These are phyloP conservation scores for Palythoa grandis DNA, from an alignment of 92 coral and sea anemone genomes.

Conservation along the genomic window DNA sequence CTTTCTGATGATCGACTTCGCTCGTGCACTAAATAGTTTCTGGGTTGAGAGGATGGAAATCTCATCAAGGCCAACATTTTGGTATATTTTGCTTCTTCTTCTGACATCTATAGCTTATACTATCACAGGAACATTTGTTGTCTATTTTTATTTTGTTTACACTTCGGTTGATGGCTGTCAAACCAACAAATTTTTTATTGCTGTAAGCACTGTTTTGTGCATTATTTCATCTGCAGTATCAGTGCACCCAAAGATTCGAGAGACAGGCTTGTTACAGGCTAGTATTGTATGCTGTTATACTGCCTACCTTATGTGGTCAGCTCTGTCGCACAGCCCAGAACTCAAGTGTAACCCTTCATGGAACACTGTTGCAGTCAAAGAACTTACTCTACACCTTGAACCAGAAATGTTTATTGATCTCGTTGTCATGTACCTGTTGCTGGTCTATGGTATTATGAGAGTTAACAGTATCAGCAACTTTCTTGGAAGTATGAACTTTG, in stretches of 20 bases:
- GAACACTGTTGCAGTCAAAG: constrained; percentile 45
- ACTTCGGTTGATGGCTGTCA: constrained; percentile 61
- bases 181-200: constrained; percentile 65
- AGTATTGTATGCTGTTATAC: constrained; percentile 72
- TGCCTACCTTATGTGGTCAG: constrained; percentile 70
- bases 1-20: constrained; percentile 76
- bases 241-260: constrained; percentile 71
- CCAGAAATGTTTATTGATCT: constrained; percentile 74
- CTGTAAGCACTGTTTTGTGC: constrained; percentile 60
- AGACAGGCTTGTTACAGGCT: constrained; percentile 80
- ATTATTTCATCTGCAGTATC: constrained; percentile 65
- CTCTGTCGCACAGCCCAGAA: constrained; percentile 75
- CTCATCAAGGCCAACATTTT: constrained; percentile 60
- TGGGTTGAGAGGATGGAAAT: constrained; percentile 76
- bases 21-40: constrained; percentile 54
- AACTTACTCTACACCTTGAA: constrained; percentile 61
- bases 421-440: constrained; percentile 48
- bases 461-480: constrained; percentile 56
- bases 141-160: constrained; percentile 71
- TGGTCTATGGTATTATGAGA: constrained; percentile 62
- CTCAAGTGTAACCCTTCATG: constrained; percentile 66
- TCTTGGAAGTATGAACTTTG: constrained; percentile 49
- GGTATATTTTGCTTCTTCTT: constrained; percentile 65
- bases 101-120: constrained; percentile 47
- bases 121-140: constrained; percentile 57